Evolutionary conservation across 2,113 vertebrate genomes (phyloP).

Genomic region (Dipodomys spectabilis): DNA sequence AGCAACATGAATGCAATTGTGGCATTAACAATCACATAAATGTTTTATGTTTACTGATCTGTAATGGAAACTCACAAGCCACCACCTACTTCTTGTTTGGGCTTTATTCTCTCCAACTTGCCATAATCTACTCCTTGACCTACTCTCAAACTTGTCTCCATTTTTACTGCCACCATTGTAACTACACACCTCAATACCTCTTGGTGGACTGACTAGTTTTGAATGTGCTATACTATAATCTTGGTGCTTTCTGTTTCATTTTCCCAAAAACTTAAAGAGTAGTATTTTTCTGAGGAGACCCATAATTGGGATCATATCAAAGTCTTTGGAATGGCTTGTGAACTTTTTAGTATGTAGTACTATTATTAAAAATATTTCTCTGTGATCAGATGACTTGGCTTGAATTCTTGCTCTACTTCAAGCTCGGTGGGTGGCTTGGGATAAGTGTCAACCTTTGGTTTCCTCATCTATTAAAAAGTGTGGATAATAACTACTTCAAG

Average conservation of each 20-base stretch:
- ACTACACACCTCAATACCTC: neutral
- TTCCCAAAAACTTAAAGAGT: neutral
- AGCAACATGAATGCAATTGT: neutral
- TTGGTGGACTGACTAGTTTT: neutral
- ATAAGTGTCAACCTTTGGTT: neutral
- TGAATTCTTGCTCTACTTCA: neutral
- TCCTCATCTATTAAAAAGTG: neutral
- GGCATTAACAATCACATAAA: neutral
- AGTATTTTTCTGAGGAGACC: constrained; percentile 21
- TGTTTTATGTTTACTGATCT: neutral
- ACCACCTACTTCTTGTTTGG: neutral
- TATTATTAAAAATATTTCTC: neutral
- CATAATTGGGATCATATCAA: neutral
- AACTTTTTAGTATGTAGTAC: neutral
- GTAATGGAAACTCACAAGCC: neutral
- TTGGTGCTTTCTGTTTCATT: neutral
- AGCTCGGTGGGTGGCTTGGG: neutral
- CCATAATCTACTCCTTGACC: neutral
- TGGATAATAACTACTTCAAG: neutral
- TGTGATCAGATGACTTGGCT: neutral
- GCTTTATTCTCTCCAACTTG: neutral
- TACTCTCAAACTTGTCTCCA: neutral
- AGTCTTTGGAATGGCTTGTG: neutral
- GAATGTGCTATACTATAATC: neutral
- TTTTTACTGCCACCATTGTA: neutral